Conservation (phyloP, 2,113 vertebrate genomes). For the Orientallactaga bullata region DNA sequence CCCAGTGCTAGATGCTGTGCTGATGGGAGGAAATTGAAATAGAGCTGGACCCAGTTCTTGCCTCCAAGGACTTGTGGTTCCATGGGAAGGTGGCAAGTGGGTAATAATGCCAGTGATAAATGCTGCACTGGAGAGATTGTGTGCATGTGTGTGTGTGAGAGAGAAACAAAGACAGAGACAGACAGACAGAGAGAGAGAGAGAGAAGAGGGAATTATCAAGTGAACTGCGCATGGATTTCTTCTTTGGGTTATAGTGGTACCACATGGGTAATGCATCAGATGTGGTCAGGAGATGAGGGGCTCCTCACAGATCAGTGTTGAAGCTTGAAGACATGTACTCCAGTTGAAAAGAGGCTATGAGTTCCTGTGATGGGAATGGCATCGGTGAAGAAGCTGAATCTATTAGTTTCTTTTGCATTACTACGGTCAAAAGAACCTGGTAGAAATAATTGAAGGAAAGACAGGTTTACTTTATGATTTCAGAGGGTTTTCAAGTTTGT, state of each 20-base stretch:
- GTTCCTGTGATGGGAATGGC: background rate
- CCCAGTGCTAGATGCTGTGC: background rate
- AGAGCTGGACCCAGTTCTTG: background rate
- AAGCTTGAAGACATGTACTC: background rate
- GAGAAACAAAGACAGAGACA: background rate
- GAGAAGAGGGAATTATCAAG: background rate
- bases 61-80: background rate
- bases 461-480: background rate
- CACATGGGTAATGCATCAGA: too few species aligned
- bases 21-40: background rate
- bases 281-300: background rate
- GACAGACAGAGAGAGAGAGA: background rate
- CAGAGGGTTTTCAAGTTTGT: background rate
- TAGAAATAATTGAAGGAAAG: background rate
- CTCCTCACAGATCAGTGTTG: background rate
- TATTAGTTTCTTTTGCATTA: too few species aligned
- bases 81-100: background rate
- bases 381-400: too few species aligned
- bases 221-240: background rate
- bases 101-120: background rate
- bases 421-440: background rate
- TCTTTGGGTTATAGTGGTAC: background rate
- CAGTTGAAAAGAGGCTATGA: background rate
- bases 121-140: background rate
- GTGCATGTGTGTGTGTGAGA: background rate